A percentile compares a stretch with the other conserved stretches of the same genome.
Evolutionary conservation across 2,113 vertebrate genomes (phyloP).

Genomic region (Eptatretus burgeri): DNA sequence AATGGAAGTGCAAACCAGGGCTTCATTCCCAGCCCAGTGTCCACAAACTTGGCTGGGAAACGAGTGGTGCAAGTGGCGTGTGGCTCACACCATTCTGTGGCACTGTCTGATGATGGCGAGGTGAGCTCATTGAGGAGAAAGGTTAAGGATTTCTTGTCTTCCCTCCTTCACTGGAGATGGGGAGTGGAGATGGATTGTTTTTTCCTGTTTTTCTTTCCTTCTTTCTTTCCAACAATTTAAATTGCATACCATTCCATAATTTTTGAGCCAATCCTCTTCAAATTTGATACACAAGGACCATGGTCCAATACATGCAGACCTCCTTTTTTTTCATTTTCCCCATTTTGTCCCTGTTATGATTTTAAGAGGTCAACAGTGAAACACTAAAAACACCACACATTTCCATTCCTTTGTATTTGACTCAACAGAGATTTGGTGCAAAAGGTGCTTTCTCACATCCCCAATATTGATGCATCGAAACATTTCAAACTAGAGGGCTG

Average conservation of each 20-base stretch:
- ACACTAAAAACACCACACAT: no score
- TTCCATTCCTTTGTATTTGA: no score
- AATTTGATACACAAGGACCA: not conserved
- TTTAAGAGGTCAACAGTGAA: no score
- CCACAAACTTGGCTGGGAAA: constrained; percentile 46
- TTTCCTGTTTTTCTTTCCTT: not conserved
- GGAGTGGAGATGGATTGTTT: not conserved
- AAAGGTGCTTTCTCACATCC: no score
- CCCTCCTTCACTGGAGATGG: not conserved
- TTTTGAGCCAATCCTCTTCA: no score
- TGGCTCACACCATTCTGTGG: constrained; percentile 84
- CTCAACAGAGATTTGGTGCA: no score
- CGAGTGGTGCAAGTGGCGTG: constrained; percentile 60
- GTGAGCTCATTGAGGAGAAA: constrained; percentile 21
- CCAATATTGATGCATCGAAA: no score
- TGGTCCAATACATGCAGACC: not conserved
- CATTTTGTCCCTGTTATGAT: no score
- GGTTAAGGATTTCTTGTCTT: not conserved
- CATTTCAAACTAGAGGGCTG: no score
- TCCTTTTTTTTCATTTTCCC: not conserved
- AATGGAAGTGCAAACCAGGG: constrained; percentile 73
- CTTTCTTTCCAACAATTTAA: not conserved
- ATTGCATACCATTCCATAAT: not conserved
- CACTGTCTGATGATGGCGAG: constrained; percentile 51
- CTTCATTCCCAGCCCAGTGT: constrained; percentile 45